These are phyloP conservation scores for Agrochola lota DNA, from an alignment of 2,888 invertebrate species.

Conservation along the genomic window DNA sequence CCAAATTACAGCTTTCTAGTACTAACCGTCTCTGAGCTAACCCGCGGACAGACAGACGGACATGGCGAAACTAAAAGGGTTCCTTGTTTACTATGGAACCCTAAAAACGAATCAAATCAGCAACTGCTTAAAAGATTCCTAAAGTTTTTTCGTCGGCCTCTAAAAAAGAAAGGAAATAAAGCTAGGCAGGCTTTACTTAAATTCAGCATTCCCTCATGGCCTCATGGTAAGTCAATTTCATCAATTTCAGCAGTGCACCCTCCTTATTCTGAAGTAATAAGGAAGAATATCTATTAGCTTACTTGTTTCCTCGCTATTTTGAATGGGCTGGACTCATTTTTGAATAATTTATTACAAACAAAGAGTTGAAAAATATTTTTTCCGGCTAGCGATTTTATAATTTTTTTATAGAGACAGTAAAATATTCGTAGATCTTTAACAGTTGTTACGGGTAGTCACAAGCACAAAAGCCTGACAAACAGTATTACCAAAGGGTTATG, in stretches of 20 bases:
- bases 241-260: conserved; percentile 10
- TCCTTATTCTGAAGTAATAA: conserved; percentile 31
- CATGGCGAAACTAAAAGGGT: no score
- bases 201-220: conserved; percentile 22
- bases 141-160: conserved; percentile 12
- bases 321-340: conserved; percentile 8
- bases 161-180: conserved; percentile 26
- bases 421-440: no score
- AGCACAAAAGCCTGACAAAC: no score
- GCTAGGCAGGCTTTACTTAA: conserved; percentile 39
- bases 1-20: no score
- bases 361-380: no score
- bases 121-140: conserved; percentile 22
- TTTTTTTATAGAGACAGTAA: background rate
- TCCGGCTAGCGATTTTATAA: background rate
- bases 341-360: conserved; percentile 16
- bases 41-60: no score
- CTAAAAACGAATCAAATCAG: conserved; percentile 24
- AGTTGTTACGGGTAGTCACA: no score
- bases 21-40: no score
- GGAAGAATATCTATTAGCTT: conserved; percentile 22
- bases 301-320: conserved; percentile 33
- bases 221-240: conserved; percentile 22
- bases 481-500: no score
- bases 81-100: no score